These are phyloP conservation scores for Lycophotia porphyrea DNA, from an alignment of 2,888 invertebrate genomes.

Conservation along the genomic window DNA sequence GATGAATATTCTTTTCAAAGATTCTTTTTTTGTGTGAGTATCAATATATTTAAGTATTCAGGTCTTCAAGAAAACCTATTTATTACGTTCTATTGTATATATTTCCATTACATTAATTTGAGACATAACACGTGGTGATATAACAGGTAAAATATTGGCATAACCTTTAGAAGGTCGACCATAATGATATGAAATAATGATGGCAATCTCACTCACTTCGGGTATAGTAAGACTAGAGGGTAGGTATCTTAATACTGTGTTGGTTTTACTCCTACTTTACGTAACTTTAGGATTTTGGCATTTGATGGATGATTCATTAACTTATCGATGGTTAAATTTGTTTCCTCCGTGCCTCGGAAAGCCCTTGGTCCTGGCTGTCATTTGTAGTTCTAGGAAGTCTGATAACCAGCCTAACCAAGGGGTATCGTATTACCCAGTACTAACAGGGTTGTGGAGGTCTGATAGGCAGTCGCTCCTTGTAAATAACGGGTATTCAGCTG, in stretches of 20 bases:
- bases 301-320: background rate
- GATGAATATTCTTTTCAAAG: background rate
- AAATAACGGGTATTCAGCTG: no score
- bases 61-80: conserved; percentile 4
- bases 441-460: no score
- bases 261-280: background rate
- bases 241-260: background rate
- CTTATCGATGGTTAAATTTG: background rate
- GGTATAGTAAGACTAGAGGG: background rate
- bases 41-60: conserved; percentile 1
- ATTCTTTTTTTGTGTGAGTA: background rate
- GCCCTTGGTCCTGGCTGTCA: no score
- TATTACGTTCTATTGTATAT: conserved; percentile 19
- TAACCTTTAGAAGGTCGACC: conserved; percentile 14
- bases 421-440: no score
- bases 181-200: conserved; percentile 20
- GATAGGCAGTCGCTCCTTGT: no score
- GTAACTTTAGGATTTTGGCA: background rate
- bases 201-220: conserved; percentile 1
- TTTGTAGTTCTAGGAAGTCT: no score
- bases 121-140: conserved; percentile 9
- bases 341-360: background rate
- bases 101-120: conserved; percentile 28
- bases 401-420: no score
- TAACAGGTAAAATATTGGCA: conserved; percentile 43